Evolutionary conservation across 2,113 vertebrate genomes (phyloP).

Genomic region (Chauna torquata): DNA sequence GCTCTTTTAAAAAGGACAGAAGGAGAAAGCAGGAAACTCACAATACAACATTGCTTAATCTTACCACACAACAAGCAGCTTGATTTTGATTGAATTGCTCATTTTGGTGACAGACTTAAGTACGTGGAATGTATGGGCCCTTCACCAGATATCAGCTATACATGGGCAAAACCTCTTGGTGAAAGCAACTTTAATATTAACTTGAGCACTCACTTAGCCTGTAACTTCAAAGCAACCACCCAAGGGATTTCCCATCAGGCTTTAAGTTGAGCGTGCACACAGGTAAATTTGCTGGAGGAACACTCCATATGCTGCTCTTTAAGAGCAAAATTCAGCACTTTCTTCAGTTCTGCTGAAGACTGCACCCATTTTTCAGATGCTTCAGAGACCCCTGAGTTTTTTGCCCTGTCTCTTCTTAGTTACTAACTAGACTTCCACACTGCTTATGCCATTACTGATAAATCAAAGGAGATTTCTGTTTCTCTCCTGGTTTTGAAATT

Average conservation of each 20-base stretch:
- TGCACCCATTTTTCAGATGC: background rate
- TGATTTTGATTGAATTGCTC: background rate
- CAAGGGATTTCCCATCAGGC: background rate
- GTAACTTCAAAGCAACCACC: background rate
- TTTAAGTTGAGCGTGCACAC: background rate
- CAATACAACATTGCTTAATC: background rate
- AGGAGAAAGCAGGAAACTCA: background rate
- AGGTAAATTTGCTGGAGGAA: background rate
- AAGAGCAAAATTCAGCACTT: background rate
- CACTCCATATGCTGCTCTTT: background rate
- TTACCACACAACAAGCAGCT: background rate
- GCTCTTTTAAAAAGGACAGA: background rate
- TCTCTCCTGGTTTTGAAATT: background rate
- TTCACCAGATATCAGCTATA: background rate
- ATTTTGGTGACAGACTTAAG: background rate
- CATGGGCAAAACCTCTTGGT: background rate
- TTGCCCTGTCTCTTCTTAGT: background rate
- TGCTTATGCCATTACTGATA: background rate
- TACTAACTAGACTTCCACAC: background rate
- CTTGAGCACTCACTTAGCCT: background rate
- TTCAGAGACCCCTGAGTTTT: background rate
- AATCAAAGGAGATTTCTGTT: background rate
- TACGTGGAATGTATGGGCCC: background rate
- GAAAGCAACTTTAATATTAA: background rate
- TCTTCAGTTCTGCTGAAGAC: background rate